A percentile compares a stretch with the other conserved stretches of the same genome.
Evolutionary conservation across 92 coral and sea anemone genomes (phyloP).

Genomic region (Heteractis magnifica): DNA sequence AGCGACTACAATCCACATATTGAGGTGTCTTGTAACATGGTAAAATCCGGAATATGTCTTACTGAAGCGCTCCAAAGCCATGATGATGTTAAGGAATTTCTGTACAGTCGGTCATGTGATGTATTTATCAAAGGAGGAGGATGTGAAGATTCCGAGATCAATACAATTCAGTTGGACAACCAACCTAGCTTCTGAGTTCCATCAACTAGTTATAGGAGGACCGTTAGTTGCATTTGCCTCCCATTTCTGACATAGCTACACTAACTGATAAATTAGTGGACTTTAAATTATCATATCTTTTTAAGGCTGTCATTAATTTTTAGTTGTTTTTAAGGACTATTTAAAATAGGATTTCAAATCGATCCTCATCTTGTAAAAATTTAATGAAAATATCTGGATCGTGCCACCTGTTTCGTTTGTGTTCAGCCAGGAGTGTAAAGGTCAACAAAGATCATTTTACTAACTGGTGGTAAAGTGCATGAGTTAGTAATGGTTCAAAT

Average conservation of each 20-base stretch:
- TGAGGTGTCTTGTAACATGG: not conserved
- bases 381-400: constrained; percentile 8
- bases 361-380: constrained; percentile 10
- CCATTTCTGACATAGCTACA: not conserved
- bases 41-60: not conserved
- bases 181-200: no score
- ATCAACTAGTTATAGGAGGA: not conserved
- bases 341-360: not conserved
- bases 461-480: not conserved
- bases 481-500: not conserved
- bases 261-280: not conserved
- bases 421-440: not conserved
- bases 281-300: not conserved
- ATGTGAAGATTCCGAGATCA: no score
- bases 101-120: no score
- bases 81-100: not conserved
- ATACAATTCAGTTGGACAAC: no score
- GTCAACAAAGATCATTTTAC: constrained; percentile 10
- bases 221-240: not conserved
- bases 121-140: no score
- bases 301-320: not conserved
- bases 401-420: constrained; percentile 22
- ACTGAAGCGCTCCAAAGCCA: not conserved
- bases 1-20: constrained; percentile 15
- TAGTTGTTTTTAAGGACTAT: not conserved